Evolutionary conservation across 2,888 invertebrate species (phyloP), one percentile per base, ranked within the genome.

Genomic region (Tetragonisca angustula): DNA sequence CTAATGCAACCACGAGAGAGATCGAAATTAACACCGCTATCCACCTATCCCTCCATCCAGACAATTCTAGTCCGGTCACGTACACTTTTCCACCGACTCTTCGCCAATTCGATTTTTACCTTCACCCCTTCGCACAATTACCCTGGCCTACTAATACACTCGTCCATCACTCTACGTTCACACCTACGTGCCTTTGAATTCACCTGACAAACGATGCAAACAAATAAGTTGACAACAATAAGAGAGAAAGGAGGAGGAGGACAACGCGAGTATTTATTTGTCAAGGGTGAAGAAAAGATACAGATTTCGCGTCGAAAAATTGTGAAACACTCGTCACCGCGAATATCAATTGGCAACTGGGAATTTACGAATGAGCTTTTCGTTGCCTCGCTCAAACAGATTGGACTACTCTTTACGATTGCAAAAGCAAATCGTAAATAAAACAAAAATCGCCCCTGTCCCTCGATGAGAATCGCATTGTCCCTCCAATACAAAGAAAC

Each of bases 21-120:
- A 71, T 82, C 69, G 59, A 74, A 82, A 70, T 74, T 74, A 74
- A 74, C 61, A 62, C 24, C 32, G 24, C 3, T 52, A 71, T 61
- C 24, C 17, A 11, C 2, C 9, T 43, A 43, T 43, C 5, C 4
- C 32, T 21, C 24, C 13, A 52, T 36, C 54, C 19, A 15, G 13
- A 49, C 36, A 72, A 81, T 76, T 76, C 59, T 52, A 82, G n/a
- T 75, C 81, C 2, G 59, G 69, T 83, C 83, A 83, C 83, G 83
- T 81, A 81, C 75, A 50, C 71, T 76, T 76, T 43, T 61, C 76
- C 54, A 72, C 56, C 69, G 81, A 76, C n/a, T 83, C 56, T n/a
- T n/a, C 76, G 24, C 62, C 76, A 5, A 0, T 5, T 36, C 73
- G 75, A 71, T 72, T 83, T 83, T 81, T 76, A 74, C 77, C 67